These are phyloP conservation scores for Candoia aspera DNA, from an alignment of 2,113 vertebrate genomes.

Conservation along the genomic window DNA sequence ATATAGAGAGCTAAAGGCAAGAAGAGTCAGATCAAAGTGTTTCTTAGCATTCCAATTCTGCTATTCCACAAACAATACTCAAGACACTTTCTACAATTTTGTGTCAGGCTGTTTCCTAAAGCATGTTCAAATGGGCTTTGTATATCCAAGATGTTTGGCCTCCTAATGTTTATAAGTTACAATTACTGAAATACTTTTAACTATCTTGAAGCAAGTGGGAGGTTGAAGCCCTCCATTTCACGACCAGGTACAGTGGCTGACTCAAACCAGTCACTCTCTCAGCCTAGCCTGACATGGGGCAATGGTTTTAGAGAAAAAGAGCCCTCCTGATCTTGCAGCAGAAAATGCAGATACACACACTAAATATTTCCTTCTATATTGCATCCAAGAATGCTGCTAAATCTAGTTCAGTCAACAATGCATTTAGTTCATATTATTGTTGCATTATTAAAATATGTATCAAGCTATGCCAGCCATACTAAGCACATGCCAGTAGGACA, in stretches of 20 bases:
- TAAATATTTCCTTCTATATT: not conserved
- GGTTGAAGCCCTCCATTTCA: not conserved
- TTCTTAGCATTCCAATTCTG: not conserved
- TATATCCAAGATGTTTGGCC: not conserved
- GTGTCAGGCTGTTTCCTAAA: not conserved
- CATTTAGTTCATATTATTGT: not conserved
- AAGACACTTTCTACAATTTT: not conserved
- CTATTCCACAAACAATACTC: not conserved
- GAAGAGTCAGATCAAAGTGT: not conserved
- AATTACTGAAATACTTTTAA: not conserved
- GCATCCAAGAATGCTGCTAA: not conserved
- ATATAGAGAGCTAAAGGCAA: not conserved
- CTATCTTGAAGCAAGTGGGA: not conserved
- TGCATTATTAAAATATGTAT: not conserved
- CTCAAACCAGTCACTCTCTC: not conserved
- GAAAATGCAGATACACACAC: not conserved
- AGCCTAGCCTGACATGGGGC: not conserved
- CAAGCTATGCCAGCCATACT: not conserved
- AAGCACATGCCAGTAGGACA: not conserved
- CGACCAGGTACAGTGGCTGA: not conserved
- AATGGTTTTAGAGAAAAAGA: not conserved
- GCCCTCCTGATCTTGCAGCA: not conserved
- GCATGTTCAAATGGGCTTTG: not conserved
- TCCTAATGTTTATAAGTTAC: not conserved
- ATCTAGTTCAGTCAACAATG: not conserved